A percentile compares a stretch with the other conserved stretches of the same genome.
These are phyloP conservation scores for Pungitius pungitius DNA, from an alignment of 2,113 vertebrate species.

Conservation along the genomic window DNA sequence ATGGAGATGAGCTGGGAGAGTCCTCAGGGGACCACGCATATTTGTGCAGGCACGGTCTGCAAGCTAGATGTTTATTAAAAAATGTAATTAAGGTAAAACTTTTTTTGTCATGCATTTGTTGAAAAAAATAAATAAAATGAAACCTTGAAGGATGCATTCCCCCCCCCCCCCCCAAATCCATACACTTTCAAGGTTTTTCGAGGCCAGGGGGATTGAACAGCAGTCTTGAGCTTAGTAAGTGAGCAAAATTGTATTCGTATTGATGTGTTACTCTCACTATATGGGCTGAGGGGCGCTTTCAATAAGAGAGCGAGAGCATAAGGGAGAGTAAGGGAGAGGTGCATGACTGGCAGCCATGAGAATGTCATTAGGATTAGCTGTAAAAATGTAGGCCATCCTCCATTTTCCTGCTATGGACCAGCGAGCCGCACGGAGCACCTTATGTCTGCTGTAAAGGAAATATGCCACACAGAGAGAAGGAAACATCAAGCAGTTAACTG, in stretches of 20 bases:
- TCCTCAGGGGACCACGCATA: background rate
- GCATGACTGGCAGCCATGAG: slow-evolving; percentile 67
- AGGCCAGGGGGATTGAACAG: background rate
- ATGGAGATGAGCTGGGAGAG: background rate
- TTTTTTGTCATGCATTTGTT: background rate
- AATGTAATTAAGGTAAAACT: no score
- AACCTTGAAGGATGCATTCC: background rate
- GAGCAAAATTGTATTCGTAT: slow-evolving; percentile 26
- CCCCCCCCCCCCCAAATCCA: background rate
- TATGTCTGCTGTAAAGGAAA: slow-evolving; percentile 52
- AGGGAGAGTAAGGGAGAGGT: slow-evolving; percentile 16
- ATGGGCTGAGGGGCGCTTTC: slow-evolving; percentile 32
- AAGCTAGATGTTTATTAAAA: background rate
- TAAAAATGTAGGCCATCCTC: slow-evolving; percentile 66
- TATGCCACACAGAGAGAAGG: slow-evolving; percentile 37
- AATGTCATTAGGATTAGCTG: slow-evolving; percentile 70
- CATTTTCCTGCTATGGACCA: slow-evolving; percentile 47
- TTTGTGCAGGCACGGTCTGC: background rate
- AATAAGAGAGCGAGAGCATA: background rate
- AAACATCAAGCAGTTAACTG: slow-evolving; percentile 32
- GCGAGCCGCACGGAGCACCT: slow-evolving; percentile 35
- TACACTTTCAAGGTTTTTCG: slow-evolving; percentile 22
- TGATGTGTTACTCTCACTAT: slow-evolving; percentile 33
- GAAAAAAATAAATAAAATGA: background rate
- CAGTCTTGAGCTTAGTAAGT: slow-evolving; percentile 15